Evolutionary conservation across 2,113 vertebrate genomes (phyloP).

Genomic region (Empidonax alnorum): DNA sequence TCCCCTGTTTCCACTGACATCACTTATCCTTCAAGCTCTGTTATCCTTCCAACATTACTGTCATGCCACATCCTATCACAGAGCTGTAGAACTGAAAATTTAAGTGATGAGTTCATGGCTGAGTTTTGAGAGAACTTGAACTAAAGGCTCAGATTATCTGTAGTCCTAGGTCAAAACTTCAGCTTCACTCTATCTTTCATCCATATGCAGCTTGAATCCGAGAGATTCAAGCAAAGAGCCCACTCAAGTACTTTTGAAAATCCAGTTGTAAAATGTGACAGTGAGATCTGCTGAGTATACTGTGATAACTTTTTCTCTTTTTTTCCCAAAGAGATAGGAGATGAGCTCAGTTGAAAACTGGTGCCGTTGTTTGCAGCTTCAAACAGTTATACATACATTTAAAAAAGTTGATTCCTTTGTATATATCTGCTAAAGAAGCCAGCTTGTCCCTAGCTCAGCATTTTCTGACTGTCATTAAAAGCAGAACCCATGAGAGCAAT

Average conservation of each 20-base stretch:
- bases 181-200: background rate
- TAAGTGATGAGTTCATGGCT: background rate
- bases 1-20: background rate
- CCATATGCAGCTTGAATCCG: background rate
- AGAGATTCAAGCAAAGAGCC: background rate
- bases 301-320: background rate
- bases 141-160: background rate
- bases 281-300: background rate
- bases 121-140: background rate
- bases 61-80: background rate
- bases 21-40: background rate
- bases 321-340: accelerated
- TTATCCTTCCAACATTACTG: background rate
- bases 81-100: background rate
- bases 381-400: background rate
- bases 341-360: background rate
- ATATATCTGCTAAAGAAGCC: background rate
- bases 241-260: background rate
- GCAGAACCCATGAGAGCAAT: background rate
- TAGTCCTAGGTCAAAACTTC: background rate
- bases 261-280: background rate
- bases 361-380: background rate
- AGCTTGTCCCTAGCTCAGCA: background rate
- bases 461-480: background rate
- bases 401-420: background rate